Base-by-base conservation (phyloP, 2,888 invertebrate genomes). In the Byasa hedistus region DNA sequence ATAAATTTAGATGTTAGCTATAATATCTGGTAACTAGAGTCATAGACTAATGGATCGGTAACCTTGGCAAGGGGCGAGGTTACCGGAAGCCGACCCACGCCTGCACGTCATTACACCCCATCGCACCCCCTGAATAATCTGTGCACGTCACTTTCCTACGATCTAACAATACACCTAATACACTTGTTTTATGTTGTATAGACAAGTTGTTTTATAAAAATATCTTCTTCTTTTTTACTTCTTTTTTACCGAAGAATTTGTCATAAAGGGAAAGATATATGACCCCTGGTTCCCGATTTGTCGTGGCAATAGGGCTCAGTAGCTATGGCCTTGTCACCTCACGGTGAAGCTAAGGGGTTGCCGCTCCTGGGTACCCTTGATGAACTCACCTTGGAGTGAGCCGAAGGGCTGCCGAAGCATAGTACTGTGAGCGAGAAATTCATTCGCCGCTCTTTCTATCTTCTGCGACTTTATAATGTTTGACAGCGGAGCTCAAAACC, bases 41-140 rank as follows among this genome's bases (percentile, higher is more conserved):
- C 54, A 22, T 44, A 61, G 24, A 39, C 51, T 52, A 56, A 57
- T 54, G 52, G 60, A 56, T 69, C 62, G 61, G 68, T 71, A 76
- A 76, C 82, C 81, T 81, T 83, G 79, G 71, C 65, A 65, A 69
- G 72, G 74, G 70, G 72, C 75, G 79, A 79, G 83, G 84, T 77
- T 80, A 77, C 79, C 85, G 82, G 83, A 82, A 82, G 75, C 76
- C 76, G 73, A 70, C 76, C 77, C 76, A 72, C 75, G 74, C 75
- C 72, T 74, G 78, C 86, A 86, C 84, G 85, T 86, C 75, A 85
- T 84, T 80, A 79, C 78, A 85, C 82, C 81, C 64, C 44, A 39
- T 56, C 51, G 27, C 81, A 81, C 82, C 76, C 76, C 75, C 71
- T 54, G 69, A 61, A 64, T 61, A 61, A 59, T 44, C 70, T 68